Conservation (phyloP, 2,113 vertebrate species). For the Caranx ignobilis region DNA sequence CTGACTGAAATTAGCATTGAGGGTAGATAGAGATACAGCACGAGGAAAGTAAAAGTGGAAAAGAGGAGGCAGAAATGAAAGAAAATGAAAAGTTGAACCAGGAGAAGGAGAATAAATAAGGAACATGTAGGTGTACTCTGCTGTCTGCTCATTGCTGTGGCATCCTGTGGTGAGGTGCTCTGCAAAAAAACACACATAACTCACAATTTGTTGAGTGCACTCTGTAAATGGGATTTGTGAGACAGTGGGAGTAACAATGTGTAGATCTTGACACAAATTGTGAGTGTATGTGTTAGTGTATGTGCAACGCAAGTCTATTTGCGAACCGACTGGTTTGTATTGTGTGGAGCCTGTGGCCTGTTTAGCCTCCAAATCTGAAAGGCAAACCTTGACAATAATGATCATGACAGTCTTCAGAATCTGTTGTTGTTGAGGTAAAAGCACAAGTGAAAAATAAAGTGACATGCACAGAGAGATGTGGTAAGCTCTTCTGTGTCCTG, state of each 20-base stretch:
- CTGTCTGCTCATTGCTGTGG: slow-evolving; percentile 61
- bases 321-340: slow-evolving; percentile 19
- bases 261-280: slow-evolving; percentile 45
- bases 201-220: slow-evolving; percentile 51
- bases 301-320: slow-evolving; percentile 21
- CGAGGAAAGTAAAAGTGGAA: slow-evolving; percentile 8
- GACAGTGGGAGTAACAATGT: slow-evolving; percentile 57
- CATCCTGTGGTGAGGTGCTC: slow-evolving; percentile 51
- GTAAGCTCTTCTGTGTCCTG: slow-evolving; percentile 43
- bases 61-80: slow-evolving; percentile 19
- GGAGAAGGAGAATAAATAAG: slow-evolving; percentile 56
- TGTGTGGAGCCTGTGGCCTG: slow-evolving; percentile 16
- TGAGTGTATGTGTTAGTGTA: slow-evolving; percentile 26
- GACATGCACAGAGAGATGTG: slow-evolving; percentile 41
- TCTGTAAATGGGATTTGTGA: slow-evolving; percentile 63
- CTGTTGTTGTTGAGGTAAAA: slow-evolving; percentile 51
- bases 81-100: slow-evolving; percentile 43
- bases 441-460: slow-evolving; percentile 49
- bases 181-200: slow-evolving; percentile 26
- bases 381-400: slow-evolving; percentile 29
- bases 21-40: slow-evolving; percentile 7
- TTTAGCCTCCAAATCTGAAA: slow-evolving; percentile 50
- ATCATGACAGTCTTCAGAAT: slow-evolving; percentile 7
- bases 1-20: slow-evolving; percentile 18
- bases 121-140: slow-evolving; percentile 67